phyloP scores from a whole-genome alignment of 2,888 invertebrate genomes.

The Rhagium mordax region DNA sequence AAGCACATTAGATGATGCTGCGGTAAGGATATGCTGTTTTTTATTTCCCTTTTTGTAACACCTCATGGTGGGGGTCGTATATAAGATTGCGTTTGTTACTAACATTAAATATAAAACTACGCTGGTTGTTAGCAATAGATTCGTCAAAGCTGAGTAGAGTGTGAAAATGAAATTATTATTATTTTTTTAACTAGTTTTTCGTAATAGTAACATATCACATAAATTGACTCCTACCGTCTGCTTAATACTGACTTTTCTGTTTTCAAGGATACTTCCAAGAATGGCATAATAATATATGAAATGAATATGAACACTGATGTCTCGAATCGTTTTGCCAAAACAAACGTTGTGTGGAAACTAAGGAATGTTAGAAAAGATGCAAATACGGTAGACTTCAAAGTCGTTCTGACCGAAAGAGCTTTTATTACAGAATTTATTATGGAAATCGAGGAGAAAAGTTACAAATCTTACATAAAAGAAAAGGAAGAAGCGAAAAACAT shows the following conservation, averaged over 20 bases:
- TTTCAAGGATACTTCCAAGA: background rate
- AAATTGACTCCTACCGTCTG: too few species aligned
- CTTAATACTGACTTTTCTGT: too few species aligned
- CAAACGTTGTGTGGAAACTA: constrained; percentile 76
- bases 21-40: background rate
- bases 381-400: constrained; percentile 77
- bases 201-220: too few species aligned
- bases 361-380: constrained; percentile 75
- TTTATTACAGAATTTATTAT: constrained; percentile 81
- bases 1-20: background rate
- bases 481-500: constrained; percentile 76
- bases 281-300: constrained; percentile 71
- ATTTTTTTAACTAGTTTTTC: too few species aligned
- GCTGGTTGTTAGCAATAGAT: too few species aligned
- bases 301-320: constrained; percentile 77
- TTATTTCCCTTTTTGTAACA: too few species aligned
- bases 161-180: too few species aligned
- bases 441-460: constrained; percentile 77
- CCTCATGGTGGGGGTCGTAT: too few species aligned
- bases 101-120: too few species aligned
- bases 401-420: constrained; percentile 79
- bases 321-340: constrained; percentile 78
- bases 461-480: constrained; percentile 77
- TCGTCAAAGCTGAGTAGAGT: too few species aligned
- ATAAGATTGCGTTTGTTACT: too few species aligned